phyloP scores from a whole-genome alignment of 2,888 invertebrate genomes.

The Griposia aprilina region DNA sequence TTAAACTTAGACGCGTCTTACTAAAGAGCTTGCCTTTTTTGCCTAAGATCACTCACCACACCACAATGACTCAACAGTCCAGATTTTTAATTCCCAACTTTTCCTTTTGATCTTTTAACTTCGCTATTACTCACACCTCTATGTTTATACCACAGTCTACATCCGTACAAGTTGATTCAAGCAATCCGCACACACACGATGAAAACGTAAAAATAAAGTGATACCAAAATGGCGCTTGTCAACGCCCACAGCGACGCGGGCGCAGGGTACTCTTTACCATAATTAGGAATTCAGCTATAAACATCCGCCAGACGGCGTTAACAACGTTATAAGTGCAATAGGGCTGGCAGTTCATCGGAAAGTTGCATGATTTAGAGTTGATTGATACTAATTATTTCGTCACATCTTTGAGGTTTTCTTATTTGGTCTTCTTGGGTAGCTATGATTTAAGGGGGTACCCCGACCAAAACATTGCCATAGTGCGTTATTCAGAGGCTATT shows the following conservation, averaged over 20 bases:
- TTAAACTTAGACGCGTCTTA: neutral
- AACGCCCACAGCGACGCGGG: conserved; percentile 43
- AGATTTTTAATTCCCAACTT: conserved; percentile 37
- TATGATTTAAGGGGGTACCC: too few relatives aligned
- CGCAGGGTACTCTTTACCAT: conserved; percentile 35
- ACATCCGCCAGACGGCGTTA: conserved; percentile 53
- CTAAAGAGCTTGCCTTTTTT: neutral
- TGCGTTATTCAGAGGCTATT: too few relatives aligned
- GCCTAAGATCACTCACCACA: conserved; percentile 8
- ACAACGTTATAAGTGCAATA: conserved; percentile 27
- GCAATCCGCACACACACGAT: conserved; percentile 35
- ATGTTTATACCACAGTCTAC: conserved; percentile 26
- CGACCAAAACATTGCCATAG: too few relatives aligned
- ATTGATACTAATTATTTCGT: neutral
- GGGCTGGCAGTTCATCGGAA: conserved; percentile 19
- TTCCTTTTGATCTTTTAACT: conserved; percentile 39
- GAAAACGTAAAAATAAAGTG: conserved; percentile 46
- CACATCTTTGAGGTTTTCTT: neutral
- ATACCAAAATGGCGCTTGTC: conserved; percentile 58
- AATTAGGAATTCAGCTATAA: conserved; percentile 59
- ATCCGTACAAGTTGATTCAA: neutral
- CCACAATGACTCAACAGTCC: conserved; percentile 37
- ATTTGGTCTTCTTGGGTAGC: too few relatives aligned
- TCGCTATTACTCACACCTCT: conserved; percentile 31
- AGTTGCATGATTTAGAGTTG: neutral